phyloP scores from a whole-genome alignment of 2,888 invertebrate species.

The Cephalotes varians region DNA sequence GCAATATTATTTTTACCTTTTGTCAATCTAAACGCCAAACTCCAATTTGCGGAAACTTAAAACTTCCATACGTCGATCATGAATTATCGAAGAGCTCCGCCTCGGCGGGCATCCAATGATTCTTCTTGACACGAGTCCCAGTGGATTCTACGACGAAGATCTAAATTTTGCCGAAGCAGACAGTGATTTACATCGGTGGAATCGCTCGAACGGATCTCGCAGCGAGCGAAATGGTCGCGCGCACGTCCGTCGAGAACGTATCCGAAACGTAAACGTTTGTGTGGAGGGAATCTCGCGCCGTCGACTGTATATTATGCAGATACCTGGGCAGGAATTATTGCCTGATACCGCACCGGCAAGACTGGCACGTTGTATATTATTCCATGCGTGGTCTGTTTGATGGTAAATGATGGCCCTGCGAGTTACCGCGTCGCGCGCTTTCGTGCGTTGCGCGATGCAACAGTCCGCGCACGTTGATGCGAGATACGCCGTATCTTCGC shows the following conservation, averaged over 20 bases:
- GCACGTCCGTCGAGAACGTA: slow-evolving; percentile 46
- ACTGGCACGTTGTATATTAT: slow-evolving; percentile 75
- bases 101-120: slow-evolving; percentile 34
- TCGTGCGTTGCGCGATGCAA: slow-evolving; percentile 21
- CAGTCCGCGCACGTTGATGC: slow-evolving; percentile 2
- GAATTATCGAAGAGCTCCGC: slow-evolving; percentile 28
- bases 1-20: slow-evolving; percentile 34
- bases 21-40: not conserved
- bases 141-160: slow-evolving; percentile 46
- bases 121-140: slow-evolving; percentile 27
- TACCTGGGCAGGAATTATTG: slow-evolving; percentile 74
- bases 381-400: slow-evolving; percentile 69
- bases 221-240: slow-evolving; percentile 40
- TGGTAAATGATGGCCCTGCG: slow-evolving; percentile 72
- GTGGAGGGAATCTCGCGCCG: slow-evolving; percentile 46
- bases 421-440: slow-evolving; percentile 17
- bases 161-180: slow-evolving; percentile 50
- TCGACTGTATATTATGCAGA: slow-evolving; percentile 65
- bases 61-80: slow-evolving; percentile 32
- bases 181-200: slow-evolving; percentile 45
- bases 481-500: slow-evolving; percentile 17
- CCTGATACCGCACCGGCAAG: slow-evolving; percentile 73
- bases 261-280: slow-evolving; percentile 54
- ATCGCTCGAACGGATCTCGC: slow-evolving; percentile 53
- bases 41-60: slow-evolving; percentile 38